Evolutionary conservation across 2,888 invertebrate species (phyloP).

Genomic region (Latheticus oryzae): DNA sequence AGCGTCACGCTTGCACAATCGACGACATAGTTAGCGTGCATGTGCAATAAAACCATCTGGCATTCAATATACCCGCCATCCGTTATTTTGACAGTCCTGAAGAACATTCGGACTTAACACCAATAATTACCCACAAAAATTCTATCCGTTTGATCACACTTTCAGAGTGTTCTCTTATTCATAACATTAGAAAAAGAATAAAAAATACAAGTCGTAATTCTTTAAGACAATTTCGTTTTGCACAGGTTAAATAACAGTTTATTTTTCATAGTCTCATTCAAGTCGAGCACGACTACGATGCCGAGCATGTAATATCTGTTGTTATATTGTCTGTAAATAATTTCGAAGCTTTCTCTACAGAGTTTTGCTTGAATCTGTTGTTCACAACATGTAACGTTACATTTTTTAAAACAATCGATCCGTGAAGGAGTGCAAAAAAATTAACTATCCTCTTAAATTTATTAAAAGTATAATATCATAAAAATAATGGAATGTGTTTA

Average conservation of each 20-base stretch:
- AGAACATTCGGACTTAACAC: slow-evolving; percentile 10
- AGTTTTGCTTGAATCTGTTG: slow-evolving; percentile 9
- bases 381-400: slow-evolving; percentile 10
- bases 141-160: neutral
- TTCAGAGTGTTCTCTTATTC: too few species aligned
- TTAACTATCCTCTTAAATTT: neutral
- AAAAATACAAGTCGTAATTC: neutral
- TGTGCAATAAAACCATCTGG: slow-evolving; percentile 21
- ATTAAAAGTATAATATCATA: slow-evolving; percentile 6
- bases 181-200: neutral
- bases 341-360: too few species aligned
- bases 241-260: slow-evolving; percentile 21
- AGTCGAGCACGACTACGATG: slow-evolving; percentile 23
- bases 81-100: slow-evolving; percentile 14
- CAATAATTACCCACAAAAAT: slow-evolving; percentile 11
- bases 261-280: slow-evolving; percentile 28
- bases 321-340: slow-evolving; percentile 35
- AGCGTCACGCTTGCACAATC: slow-evolving; percentile 25
- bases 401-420: slow-evolving; percentile 22
- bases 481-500: slow-evolving; percentile 16
- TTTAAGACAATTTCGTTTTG: slow-evolving; percentile 9
- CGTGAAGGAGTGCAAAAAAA: slow-evolving; percentile 4
- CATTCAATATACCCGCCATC: slow-evolving; percentile 13
- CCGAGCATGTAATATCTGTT: slow-evolving; percentile 26
- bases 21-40: slow-evolving; percentile 18